Conservation (phyloP, 2,797 vertebrate genomes). For the Acipenser oxyrinchus region DNA sequence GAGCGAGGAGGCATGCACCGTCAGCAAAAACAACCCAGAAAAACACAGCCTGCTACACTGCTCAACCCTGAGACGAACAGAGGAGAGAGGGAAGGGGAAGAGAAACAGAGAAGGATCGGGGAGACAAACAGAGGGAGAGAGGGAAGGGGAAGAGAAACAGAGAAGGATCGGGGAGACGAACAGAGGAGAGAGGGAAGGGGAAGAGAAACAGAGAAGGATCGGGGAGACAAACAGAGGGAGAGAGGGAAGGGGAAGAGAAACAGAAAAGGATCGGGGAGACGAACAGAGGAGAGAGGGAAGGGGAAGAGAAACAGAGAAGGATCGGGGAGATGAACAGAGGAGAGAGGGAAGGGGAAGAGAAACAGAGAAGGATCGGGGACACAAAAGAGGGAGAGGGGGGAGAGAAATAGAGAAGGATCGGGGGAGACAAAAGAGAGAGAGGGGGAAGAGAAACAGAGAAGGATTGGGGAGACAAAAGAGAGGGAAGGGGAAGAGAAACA, state of each 20-base stretch:
- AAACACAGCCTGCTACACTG: slow-evolving; percentile 6
- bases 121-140: too few species aligned
- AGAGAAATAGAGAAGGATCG: too few species aligned
- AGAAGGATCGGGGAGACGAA: too few species aligned
- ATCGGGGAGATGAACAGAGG: background rate
- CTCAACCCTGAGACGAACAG: background rate
- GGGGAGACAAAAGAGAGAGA: too few species aligned
- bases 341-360: background rate
- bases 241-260: background rate
- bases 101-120: too few species aligned
- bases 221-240: background rate
- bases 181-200: background rate
- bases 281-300: background rate
- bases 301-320: background rate
- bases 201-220: background rate
- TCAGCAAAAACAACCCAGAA: slow-evolving; percentile 17
- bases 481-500: too few species aligned
- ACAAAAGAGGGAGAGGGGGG: too few species aligned
- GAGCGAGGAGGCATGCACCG: background rate
- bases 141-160: too few species aligned
- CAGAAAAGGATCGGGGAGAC: background rate
- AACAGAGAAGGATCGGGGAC: background rate
- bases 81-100: too few species aligned
- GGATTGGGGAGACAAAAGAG: background rate
- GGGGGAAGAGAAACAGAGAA: too few species aligned